A percentile compares a stretch with the other conserved stretches of the same genome.
These are phyloP conservation scores for Aegithalos caudatus DNA, from an alignment of 2,113 vertebrate species.

Conservation along the genomic window DNA sequence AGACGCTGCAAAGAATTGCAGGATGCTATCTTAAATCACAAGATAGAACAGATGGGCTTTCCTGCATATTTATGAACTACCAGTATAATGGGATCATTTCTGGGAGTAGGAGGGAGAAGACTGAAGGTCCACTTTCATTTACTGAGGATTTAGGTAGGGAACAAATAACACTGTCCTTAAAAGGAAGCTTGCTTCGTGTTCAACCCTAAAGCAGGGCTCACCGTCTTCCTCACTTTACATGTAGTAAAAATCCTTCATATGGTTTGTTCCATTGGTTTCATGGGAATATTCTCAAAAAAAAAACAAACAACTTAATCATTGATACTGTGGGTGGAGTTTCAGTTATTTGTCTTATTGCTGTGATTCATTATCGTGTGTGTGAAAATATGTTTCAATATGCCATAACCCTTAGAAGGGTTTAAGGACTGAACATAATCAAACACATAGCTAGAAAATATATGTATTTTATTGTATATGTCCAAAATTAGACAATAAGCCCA, in stretches of 20 bases:
- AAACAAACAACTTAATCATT: neutral
- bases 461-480: neutral
- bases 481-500: conserved; percentile 38
- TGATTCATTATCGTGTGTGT: neutral
- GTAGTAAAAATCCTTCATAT: neutral
- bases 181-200: neutral
- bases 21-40: neutral
- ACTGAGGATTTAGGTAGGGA: neutral
- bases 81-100: conserved; percentile 35
- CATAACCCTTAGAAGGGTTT: neutral
- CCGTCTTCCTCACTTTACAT: neutral
- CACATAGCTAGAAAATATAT: neutral
- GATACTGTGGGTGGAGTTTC: neutral
- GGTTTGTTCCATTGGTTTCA: neutral
- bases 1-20: neutral
- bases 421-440: neutral
- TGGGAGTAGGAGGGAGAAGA: conserved; percentile 8
- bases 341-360: neutral
- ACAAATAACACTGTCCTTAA: neutral
- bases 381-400: neutral
- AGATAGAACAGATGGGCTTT: conserved; percentile 40
- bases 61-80: conserved; percentile 46
- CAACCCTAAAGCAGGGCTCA: neutral
- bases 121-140: conserved; percentile 28
- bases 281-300: neutral